Evolutionary conservation across 2,797 vertebrate genomes (phyloP), one percentile per base, ranked within the genome.

Genomic region (Melopsittacus undulatus): DNA sequence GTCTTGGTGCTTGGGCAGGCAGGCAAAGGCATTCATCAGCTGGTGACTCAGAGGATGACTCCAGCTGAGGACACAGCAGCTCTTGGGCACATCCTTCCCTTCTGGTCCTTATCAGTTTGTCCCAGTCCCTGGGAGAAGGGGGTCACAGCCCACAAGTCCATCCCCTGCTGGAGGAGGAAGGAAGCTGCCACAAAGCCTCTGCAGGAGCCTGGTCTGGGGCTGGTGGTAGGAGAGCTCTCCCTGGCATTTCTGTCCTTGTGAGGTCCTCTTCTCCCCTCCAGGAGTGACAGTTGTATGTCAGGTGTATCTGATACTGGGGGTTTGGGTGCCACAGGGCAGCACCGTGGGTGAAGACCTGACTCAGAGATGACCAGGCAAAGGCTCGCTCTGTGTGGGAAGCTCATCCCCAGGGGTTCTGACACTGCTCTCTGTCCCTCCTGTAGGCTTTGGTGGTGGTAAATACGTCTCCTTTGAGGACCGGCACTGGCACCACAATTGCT

Each of bases 401-500:
- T 92, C 13, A 3, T 78, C 82, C 62, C 27, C 22, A 19, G 49
- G n/a, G 27, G 5, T 51, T 49, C 83, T 94, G 43, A 77, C 3
- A 0, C 14, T 79, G 42, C 8, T 1, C 40, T 75, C 38, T 96
- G 94, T 96, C 92, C 80, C 92, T 96, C 61, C 77, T 13, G 0
- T 45, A 98, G 98, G 98, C 90, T 98, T 98, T 49, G 98, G 98
- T 0, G 98, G 98, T 4, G 98, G 98, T 52, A 98, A 98, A 95
- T 98, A 98, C 1, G 96, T 98, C 95, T 98, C 98, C 94, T 98
- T 98, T 9, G 98, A 98, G 97, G 98, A 98, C 62, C 97, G 98
- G 52, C 98, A 98, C 88, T 98, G 98, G 98, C 98, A 98, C 95
- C 98, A 98, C 82, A 97, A 97, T 83, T 98, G 98, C 96, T 98